Base-by-base conservation (phyloP, 2,888 invertebrate species). In the Maniola hyperantus region DNA sequence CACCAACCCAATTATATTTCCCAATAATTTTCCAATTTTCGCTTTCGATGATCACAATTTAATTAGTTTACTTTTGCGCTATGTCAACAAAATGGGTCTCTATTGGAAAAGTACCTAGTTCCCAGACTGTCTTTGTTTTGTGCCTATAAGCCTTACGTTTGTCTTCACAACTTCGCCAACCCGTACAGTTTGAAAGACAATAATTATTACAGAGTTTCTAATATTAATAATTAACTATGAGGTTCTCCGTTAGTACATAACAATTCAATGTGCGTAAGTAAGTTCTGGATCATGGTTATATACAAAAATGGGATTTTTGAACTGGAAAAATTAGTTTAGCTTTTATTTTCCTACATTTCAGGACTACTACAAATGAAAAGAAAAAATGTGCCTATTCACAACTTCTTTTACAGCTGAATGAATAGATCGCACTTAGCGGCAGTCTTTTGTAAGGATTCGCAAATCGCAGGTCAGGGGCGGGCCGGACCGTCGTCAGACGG, bases 391-490 rank as follows among this genome's bases (percentile, higher is more conserved):
- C 6, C 5, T 36, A 36, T 15, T 54, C n/a, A 39, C 36, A 6
- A 13, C 36, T 62, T 26, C 36, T 44, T 62, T 55, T 44, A 15
- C 63, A 54, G 20, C 48, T 39, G 46, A 15, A 36, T 15, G 50
- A 61, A 55, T 61, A 48, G 53, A 48, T 65, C 53, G 44, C 36
- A 39, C 15, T 51, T 26, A 42, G 6, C 33, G n/a, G 20, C 57
- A 46, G 65, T 39, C 33, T 34, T 39, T 64, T 64, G 18, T 20
- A 64, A 34, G 61, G 60, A 64, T 69, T 57, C 51, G 18, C 18
- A 46, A 68, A 13, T 13, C 39, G 42, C 57, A 54, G 65, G 69
- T 69, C 57, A 66, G 54, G 64, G 66, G 36, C 59, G 53, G 64
- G 54, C 42, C 65, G 64, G 46, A 15, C 46, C n/a, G 46, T 6